Evolutionary conservation across 2,888 invertebrate species (phyloP).

Genomic region (Drepanosiphum platanoidis): DNA sequence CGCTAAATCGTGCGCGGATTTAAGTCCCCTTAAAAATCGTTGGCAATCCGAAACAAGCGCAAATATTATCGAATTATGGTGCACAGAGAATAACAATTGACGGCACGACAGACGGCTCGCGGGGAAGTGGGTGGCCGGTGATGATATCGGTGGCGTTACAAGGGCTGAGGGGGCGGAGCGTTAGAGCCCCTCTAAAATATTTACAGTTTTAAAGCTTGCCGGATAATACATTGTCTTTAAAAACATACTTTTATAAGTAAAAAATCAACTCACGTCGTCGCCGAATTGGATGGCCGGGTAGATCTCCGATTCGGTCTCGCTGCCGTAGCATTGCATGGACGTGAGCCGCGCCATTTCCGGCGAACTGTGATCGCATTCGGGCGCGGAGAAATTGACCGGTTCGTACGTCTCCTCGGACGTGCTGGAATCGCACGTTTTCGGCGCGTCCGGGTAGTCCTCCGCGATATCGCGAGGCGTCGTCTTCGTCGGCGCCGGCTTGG

Average conservation of each 20-base stretch:
- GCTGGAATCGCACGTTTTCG: conserved; percentile 49
- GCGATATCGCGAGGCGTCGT: background rate
- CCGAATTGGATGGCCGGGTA: conserved; percentile 71
- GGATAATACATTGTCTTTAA: too few species aligned
- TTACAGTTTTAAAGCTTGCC: too few species aligned
- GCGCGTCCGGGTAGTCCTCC: conserved; percentile 3
- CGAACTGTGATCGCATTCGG: conserved; percentile 62
- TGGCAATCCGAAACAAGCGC: too few species aligned
- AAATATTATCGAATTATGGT: too few species aligned
- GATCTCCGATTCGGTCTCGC: conserved; percentile 85
- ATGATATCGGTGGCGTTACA: background rate
- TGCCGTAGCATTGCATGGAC: conserved; percentile 78
- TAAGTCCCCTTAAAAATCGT: too few species aligned
- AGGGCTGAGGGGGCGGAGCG: too few species aligned
- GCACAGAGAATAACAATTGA: too few species aligned
- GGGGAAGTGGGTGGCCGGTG: too few species aligned
- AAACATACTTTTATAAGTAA: too few species aligned
- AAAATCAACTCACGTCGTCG: conserved; percentile 50
- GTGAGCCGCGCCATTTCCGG: conserved; percentile 70
- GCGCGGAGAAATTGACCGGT: conserved; percentile 55
- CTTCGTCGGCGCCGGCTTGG: conserved; percentile 64
- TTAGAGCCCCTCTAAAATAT: too few species aligned
- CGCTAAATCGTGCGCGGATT: background rate
- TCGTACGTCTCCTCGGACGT: conserved; percentile 38
- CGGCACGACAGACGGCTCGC: too few species aligned